Evolutionary conservation across 1,140 invertebrate species (phyloP).

Genomic region (Sinonovacula constricta): DNA sequence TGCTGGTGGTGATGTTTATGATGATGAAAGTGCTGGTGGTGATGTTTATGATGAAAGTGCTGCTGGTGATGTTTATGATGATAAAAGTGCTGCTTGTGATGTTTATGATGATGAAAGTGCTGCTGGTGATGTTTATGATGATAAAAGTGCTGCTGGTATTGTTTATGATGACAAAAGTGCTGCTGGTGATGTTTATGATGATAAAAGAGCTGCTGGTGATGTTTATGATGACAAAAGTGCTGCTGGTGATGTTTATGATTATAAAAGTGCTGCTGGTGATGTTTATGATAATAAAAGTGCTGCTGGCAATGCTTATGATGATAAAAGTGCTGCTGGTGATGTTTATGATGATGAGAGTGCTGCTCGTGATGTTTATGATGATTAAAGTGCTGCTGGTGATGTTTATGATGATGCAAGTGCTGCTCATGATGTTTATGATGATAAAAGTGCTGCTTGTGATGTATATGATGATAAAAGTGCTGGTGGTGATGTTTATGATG

Average conservation of each 20-base stretch:
- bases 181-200: too few relatives aligned
- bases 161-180: too few relatives aligned
- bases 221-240: too few relatives aligned
- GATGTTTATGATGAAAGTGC: background rate
- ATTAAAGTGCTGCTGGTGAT: background rate
- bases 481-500: too few relatives aligned
- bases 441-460: background rate
- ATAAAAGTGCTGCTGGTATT: too few relatives aligned
- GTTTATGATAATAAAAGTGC: too few relatives aligned
- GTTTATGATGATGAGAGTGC: background rate
- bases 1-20: background rate
- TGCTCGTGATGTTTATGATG: background rate
- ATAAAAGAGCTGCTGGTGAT: too few relatives aligned
- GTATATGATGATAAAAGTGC: background rate
- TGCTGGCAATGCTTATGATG: background rate
- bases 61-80: background rate
- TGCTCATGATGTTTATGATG: background rate
- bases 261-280: too few relatives aligned
- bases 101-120: background rate
- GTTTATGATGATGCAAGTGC: background rate
- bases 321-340: background rate
- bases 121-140: background rate
- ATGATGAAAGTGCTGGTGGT: background rate
- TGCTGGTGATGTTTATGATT: too few relatives aligned
- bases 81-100: background rate